Percentiles rank a stretch among this genome's conserved stretches.
phyloP scores from a whole-genome alignment of 2,797 vertebrate species.

The Eulemur albifrons region DNA sequence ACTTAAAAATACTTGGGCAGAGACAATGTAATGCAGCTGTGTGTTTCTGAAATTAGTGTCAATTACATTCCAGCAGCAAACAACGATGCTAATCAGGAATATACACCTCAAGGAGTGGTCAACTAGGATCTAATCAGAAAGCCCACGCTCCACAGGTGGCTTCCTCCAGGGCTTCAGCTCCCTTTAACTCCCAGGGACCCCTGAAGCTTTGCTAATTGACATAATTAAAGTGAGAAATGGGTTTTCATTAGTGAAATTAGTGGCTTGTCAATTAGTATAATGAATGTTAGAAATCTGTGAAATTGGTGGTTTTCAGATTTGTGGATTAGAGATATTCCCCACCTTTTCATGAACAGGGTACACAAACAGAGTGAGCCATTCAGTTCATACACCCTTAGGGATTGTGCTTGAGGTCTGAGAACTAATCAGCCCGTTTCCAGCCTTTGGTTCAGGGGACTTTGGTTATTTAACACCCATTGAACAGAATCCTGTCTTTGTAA shows the following conservation, averaged over 20 bases:
- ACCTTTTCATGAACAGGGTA: not conserved
- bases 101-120: not conserved
- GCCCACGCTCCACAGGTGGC: rapidly evolving
- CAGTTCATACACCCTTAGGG: not conserved
- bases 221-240: slow-evolving; percentile 25
- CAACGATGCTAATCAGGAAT: not conserved
- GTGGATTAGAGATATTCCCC: not conserved
- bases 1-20: slow-evolving; percentile 33
- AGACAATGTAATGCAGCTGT: not conserved
- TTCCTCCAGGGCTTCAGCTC: not conserved
- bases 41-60: slow-evolving; percentile 34
- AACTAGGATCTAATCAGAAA: not conserved
- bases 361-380: not conserved
- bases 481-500: not conserved
- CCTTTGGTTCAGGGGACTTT: not conserved
- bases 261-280: not conserved
- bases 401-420: not conserved
- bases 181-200: not conserved
- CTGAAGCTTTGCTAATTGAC: not conserved
- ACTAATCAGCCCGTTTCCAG: too few species aligned
- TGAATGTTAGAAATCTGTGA: not conserved
- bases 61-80: not conserved
- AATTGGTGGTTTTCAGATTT: not conserved
- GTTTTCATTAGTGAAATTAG: not conserved
- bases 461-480: not conserved